Evolutionary conservation across 2,888 invertebrate species (phyloP).

Genomic region (Euplexia lucipara): DNA sequence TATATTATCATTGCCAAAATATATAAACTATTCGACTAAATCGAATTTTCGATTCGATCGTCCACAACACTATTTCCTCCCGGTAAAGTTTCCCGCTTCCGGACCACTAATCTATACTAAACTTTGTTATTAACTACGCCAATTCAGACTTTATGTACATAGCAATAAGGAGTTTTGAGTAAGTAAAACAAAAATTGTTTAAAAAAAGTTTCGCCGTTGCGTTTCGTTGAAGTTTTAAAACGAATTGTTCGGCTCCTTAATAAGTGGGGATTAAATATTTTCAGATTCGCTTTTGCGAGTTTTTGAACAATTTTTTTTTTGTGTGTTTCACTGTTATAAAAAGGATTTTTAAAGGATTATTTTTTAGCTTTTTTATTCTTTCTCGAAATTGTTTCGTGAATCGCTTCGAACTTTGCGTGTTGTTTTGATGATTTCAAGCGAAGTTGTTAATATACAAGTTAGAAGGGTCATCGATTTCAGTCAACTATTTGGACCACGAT

Average conservation of each 20-base stretch:
- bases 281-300: constrained; percentile 56
- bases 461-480: no score
- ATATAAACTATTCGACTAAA: constrained; percentile 54
- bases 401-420: background rate
- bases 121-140: constrained; percentile 74
- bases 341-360: constrained; percentile 27
- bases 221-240: constrained; percentile 67
- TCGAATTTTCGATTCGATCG: constrained; percentile 42
- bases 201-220: constrained; percentile 58
- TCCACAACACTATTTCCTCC: constrained; percentile 60
- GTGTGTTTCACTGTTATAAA: constrained; percentile 8
- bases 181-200: constrained; percentile 50
- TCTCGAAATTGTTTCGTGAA: constrained; percentile 10
- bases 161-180: constrained; percentile 64
- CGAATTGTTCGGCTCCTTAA: constrained; percentile 71
- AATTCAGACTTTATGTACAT: constrained; percentile 74
- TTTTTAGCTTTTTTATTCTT: constrained; percentile 29
- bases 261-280: constrained; percentile 70
- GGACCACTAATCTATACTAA: constrained; percentile 81
- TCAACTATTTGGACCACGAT: no score
- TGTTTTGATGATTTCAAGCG: no score
- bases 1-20: constrained; percentile 33
- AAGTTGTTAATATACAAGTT: no score
- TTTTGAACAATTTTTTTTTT: constrained; percentile 44
- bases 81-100: constrained; percentile 69